Percentiles rank a stretch among this genome's conserved stretches.
These are phyloP conservation scores for Clarias macrocephalus DNA, from an alignment of 2,113 vertebrate genomes.

Conservation along the genomic window DNA sequence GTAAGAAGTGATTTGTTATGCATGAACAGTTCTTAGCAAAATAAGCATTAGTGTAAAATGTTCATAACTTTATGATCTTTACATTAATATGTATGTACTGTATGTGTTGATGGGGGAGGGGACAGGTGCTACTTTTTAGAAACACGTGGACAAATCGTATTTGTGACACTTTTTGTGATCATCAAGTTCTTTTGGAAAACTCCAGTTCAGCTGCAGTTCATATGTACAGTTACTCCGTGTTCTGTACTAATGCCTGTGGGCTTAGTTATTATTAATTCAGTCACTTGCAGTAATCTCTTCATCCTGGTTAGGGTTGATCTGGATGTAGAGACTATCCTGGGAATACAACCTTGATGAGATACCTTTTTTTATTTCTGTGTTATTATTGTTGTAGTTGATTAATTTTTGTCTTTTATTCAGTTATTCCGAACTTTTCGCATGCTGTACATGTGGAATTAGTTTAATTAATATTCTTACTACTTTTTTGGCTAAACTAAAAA, in stretches of 20 bases:
- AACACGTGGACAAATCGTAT: slow-evolving; percentile 57
- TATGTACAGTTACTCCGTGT: slow-evolving; percentile 11
- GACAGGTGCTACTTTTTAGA: slow-evolving; percentile 51
- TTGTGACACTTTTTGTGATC: slow-evolving; percentile 50
- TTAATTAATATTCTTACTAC: not conserved
- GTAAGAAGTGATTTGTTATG: slow-evolving; percentile 78
- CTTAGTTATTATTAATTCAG: not conserved
- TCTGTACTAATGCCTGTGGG: slow-evolving; percentile 43
- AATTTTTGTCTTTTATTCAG: not conserved
- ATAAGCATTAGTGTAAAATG: slow-evolving; percentile 70
- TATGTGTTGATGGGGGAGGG: not conserved
- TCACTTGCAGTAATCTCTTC: not conserved
- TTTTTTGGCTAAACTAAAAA: not conserved
- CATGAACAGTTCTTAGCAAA: slow-evolving; percentile 80
- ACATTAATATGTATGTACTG: slow-evolving; percentile 17
- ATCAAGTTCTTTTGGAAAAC: slow-evolving; percentile 42
- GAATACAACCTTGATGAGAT: not conserved
- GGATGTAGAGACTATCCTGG: not conserved
- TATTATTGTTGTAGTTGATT: slow-evolving; percentile 60
- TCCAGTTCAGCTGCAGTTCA: not conserved
- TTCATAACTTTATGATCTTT: slow-evolving; percentile 64
- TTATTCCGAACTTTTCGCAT: not conserved
- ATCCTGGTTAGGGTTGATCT: not conserved
- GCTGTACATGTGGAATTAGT: not conserved
- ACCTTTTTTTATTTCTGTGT: not conserved